These are phyloP conservation scores for Ptilonorhynchus violaceus DNA, from an alignment of 2,113 vertebrate species.

Conservation along the genomic window DNA sequence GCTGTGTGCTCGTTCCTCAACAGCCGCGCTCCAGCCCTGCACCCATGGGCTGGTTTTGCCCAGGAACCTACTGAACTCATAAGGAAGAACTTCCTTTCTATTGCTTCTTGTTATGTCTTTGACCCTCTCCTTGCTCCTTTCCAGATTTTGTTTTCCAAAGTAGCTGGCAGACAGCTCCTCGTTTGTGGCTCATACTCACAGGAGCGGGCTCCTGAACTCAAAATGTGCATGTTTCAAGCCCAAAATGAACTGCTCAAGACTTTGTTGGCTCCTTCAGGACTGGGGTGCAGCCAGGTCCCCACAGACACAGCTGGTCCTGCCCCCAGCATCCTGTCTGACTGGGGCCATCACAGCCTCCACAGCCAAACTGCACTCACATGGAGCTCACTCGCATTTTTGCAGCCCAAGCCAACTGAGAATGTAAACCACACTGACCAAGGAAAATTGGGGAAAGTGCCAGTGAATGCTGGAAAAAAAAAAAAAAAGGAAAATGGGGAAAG, in stretches of 20 bases:
- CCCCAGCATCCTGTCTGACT: background rate
- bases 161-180: background rate
- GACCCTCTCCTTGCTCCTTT: background rate
- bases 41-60: background rate
- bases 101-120: background rate
- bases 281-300: accelerated
- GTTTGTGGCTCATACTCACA: background rate
- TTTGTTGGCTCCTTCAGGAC: background rate
- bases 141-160: background rate
- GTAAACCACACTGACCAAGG: background rate
- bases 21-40: background rate
- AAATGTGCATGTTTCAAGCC: background rate
- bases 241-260: background rate
- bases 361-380: background rate
- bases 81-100: background rate
- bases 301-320: background rate
- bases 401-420: background rate
- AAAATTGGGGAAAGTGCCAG: background rate
- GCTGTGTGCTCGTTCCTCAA: background rate
- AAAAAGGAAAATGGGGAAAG: background rate
- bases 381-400: background rate
- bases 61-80: background rate
- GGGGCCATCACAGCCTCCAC: background rate
- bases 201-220: background rate
- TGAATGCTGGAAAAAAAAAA: background rate